Conservation (phyloP, 1,140 invertebrate species). For the Drosophila obscura region DNA sequence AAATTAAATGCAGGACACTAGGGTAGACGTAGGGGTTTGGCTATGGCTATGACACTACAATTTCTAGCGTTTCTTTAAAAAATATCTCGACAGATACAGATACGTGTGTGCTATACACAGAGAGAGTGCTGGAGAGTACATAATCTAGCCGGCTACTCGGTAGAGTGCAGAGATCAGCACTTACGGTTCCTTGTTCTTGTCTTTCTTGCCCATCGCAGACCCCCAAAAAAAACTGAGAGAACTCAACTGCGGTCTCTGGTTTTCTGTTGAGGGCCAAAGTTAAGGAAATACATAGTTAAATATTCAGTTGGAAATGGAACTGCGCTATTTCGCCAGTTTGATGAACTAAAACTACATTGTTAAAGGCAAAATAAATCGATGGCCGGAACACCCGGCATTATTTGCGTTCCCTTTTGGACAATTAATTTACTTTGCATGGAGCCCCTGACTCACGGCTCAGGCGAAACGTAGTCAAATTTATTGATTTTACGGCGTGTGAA, state of each 20-base stretch:
- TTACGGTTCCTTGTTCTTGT: conserved; percentile 83
- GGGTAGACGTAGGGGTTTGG: not conserved
- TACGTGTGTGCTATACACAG: conserved; percentile 30
- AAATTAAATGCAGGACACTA: conserved; percentile 66
- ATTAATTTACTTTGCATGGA: conserved; percentile 38
- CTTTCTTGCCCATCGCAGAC: conserved; percentile 78
- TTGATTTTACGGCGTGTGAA: conserved; percentile 72
- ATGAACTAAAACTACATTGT: too few relatives aligned
- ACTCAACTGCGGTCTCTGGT: conserved; percentile 13
- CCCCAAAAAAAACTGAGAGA: conserved; percentile 26
- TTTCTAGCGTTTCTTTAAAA: conserved; percentile 32
- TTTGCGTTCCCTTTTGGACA: conserved; percentile 8
- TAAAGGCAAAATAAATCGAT: conserved; percentile 35
- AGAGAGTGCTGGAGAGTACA: conserved; percentile 55
- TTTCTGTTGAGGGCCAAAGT: not conserved
- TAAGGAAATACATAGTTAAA: conserved; percentile 25
- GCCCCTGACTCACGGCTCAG: conserved; percentile 43
- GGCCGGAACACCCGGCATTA: conserved; percentile 1
- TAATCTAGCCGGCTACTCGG: conserved; percentile 56
- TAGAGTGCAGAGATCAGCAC: conserved; percentile 37
- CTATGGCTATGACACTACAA: conserved; percentile 11
- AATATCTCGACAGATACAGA: conserved; percentile 13
- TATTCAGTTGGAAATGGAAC: not conserved
- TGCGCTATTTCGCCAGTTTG: too few relatives aligned
- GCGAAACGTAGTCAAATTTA: conserved; percentile 62